Percentiles rank a stretch among this genome's conserved stretches.
phyloP scores from a whole-genome alignment of 2,113 vertebrate species.

The Sinocyclocheilus anshuiensis region DNA sequence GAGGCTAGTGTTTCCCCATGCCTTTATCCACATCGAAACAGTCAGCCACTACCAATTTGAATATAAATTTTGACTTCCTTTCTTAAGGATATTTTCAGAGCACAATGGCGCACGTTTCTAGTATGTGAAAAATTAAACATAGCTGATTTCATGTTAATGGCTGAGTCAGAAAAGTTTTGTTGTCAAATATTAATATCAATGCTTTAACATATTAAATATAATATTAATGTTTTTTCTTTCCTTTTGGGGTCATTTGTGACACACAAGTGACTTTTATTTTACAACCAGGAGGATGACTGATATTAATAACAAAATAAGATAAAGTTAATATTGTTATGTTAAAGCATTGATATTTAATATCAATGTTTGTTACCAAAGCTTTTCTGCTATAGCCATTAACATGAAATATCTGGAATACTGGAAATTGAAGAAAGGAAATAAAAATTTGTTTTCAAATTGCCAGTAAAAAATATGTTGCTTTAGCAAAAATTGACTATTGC shows the following conservation, averaged over 20 bases:
- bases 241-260: neutral
- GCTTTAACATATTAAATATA: neutral
- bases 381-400: too few relatives aligned
- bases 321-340: too few relatives aligned
- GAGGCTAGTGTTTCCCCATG: slow-evolving; percentile 35
- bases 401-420: too few relatives aligned
- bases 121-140: neutral
- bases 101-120: slow-evolving; percentile 10
- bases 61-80: slow-evolving; percentile 45
- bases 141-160: neutral
- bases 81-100: neutral
- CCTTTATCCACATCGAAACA: slow-evolving; percentile 50
- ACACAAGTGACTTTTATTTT: too few relatives aligned
- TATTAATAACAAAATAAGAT: too few relatives aligned
- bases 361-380: too few relatives aligned
- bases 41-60: slow-evolving; percentile 30
- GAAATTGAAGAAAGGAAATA: too few relatives aligned
- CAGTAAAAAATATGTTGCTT: too few relatives aligned
- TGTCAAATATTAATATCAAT: neutral
- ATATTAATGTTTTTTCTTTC: neutral
- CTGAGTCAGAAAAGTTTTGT: neutral
- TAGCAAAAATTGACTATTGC: too few relatives aligned
- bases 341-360: too few relatives aligned
- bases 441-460: too few relatives aligned
- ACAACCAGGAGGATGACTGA: too few relatives aligned